A percentile compares a stretch with the other conserved stretches of the same genome.
These are phyloP conservation scores for Nyctalus aviator DNA, from an alignment of 2,797 vertebrate species.

Conservation along the genomic window DNA sequence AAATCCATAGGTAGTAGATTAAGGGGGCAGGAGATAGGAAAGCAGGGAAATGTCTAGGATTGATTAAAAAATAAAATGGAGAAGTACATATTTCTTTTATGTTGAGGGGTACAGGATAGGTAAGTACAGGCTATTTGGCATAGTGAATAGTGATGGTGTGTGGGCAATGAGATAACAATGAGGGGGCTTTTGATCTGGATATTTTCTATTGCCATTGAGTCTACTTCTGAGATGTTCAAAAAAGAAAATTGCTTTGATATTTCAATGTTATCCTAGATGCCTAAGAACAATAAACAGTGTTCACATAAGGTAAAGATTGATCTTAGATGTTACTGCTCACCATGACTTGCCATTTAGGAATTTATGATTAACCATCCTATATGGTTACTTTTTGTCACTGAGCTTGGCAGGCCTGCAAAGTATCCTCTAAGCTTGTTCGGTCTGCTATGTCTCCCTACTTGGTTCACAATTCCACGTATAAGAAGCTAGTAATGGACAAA, in stretches of 20 bases:
- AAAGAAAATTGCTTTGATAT: neutral
- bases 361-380: neutral
- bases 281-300: neutral
- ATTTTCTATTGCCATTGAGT: neutral
- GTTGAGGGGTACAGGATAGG: neutral
- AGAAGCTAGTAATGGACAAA: neutral
- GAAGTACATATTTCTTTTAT: neutral
- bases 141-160: neutral
- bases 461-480: neutral
- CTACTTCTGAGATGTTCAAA: neutral
- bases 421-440: neutral
- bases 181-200: neutral
- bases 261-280: neutral
- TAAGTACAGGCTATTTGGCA: neutral
- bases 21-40: neutral
- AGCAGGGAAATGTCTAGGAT: neutral
- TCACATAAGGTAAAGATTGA: neutral
- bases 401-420: neutral
- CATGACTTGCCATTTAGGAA: neutral
- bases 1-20: neutral
- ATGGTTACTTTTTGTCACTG: neutral
- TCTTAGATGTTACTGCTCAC: neutral
- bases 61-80: neutral
- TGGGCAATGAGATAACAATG: too few relatives aligned
- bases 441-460: neutral